Conservation (phyloP, 2,888 invertebrate genomes). For the Dendrolimus pini region DNA sequence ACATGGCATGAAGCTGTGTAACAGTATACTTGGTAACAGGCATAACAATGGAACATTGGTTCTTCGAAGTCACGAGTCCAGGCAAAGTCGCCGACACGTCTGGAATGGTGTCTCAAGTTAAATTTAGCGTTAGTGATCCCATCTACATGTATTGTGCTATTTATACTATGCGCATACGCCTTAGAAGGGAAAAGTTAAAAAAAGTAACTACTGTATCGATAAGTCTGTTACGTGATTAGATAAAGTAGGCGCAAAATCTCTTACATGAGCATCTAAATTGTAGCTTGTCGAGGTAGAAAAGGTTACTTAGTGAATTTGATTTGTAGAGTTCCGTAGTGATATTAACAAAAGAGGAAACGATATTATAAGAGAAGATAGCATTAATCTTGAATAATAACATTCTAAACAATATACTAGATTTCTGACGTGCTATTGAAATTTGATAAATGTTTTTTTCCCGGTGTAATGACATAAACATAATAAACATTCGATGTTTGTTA, state of each 20-base stretch:
- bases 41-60: conserved; percentile 68
- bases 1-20: conserved; percentile 60
- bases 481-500: too few species aligned
- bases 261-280: too few species aligned
- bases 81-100: conserved; percentile 46
- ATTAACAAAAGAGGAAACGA: too few species aligned
- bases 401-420: too few species aligned
- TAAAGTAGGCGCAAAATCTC: background rate
- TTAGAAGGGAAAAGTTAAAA: background rate
- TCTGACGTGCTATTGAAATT: too few species aligned
- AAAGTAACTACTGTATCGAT: background rate
- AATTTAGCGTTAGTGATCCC: conserved; percentile 73
- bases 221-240: background rate
- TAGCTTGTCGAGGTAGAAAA: too few species aligned
- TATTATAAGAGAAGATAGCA: too few species aligned
- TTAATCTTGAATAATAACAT: too few species aligned
- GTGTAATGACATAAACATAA: too few species aligned
- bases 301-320: too few species aligned
- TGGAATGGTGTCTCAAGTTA: conserved; percentile 45
- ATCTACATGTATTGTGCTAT: conserved; percentile 37
- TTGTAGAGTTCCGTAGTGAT: too few species aligned
- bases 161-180: background rate
- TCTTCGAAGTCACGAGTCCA: conserved; percentile 49
- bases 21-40: conserved; percentile 62
- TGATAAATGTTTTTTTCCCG: too few species aligned